Percentiles rank a stretch among this genome's conserved stretches.
Evolutionary conservation across 2,797 vertebrate genomes (phyloP).

Genomic region (Gymnothorax javanicus): DNA sequence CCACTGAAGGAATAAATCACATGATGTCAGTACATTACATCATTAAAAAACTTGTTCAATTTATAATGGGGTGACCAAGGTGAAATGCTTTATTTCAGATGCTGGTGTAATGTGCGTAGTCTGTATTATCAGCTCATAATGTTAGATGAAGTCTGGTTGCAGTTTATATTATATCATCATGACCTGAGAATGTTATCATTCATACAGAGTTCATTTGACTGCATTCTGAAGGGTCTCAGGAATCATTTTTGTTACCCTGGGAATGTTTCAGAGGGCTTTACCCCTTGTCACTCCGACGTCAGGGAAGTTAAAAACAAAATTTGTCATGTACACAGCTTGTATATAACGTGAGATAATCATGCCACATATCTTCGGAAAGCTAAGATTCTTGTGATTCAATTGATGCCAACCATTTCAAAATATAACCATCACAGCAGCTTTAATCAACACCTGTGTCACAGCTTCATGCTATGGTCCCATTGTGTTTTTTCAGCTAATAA

Average conservation of each 20-base stretch:
- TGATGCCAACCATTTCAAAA: too few species aligned
- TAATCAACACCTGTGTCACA: too few species aligned
- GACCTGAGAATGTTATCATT: background rate
- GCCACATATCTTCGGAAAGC: too few species aligned
- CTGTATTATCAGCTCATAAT: background rate
- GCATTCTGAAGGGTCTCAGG: background rate
- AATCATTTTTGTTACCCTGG: background rate
- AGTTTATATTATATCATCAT: background rate
- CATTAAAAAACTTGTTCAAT: slow-evolving; percentile 4
- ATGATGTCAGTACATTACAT: background rate
- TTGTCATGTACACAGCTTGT: too few species aligned
- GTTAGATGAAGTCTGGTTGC: background rate
- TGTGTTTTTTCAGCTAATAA: too few species aligned
- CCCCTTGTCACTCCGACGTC: too few species aligned
- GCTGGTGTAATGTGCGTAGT: background rate
- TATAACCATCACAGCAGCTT: too few species aligned
- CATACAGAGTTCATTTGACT: background rate
- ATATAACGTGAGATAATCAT: too few species aligned
- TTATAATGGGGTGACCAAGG: slow-evolving; percentile 9
- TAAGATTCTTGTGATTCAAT: too few species aligned
- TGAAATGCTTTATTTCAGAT: background rate
- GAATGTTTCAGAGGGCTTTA: too few species aligned
- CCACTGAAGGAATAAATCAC: background rate
- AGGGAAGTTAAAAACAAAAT: too few species aligned
- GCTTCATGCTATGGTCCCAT: too few species aligned